These are phyloP conservation scores for Falcunculus frontatus DNA, from an alignment of 2,113 vertebrate genomes.

Conservation along the genomic window DNA sequence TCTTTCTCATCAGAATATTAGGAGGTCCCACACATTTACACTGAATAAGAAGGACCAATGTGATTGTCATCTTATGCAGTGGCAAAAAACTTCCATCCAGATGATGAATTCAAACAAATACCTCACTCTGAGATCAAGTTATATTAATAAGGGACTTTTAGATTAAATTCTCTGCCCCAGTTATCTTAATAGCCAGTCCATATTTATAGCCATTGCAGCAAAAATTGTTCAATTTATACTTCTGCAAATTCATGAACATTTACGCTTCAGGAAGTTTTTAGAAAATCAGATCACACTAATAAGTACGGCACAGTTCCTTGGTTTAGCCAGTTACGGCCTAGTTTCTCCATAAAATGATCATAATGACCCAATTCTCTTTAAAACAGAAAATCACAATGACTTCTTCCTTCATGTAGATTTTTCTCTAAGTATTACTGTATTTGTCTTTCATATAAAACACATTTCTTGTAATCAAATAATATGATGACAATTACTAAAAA, in stretches of 20 bases:
- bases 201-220: conserved; percentile 48
- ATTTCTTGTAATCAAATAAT: background rate
- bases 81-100: background rate
- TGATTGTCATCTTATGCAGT: background rate
- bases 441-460: background rate
- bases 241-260: conserved; percentile 62
- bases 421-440: background rate
- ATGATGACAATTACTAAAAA: background rate
- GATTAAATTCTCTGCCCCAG: conserved; percentile 33
- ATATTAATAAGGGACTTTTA: conserved; percentile 24
- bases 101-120: background rate
- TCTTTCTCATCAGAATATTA: background rate
- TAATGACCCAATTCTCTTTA: conserved; percentile 33
- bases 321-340: conserved; percentile 21
- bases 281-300: conserved; percentile 44
- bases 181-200: conserved; percentile 50
- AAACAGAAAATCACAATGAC: background rate
- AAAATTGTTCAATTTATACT: conserved; percentile 53
- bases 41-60: background rate
- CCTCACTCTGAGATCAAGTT: conserved; percentile 26
- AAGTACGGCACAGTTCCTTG: conserved; percentile 41
- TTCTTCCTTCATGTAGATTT: conserved; percentile 3
- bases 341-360: conserved; percentile 27
- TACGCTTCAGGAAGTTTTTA: conserved; percentile 23
- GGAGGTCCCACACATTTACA: background rate